Conservation (phyloP, 2,888 invertebrate genomes). For the Melolontha melolontha region DNA sequence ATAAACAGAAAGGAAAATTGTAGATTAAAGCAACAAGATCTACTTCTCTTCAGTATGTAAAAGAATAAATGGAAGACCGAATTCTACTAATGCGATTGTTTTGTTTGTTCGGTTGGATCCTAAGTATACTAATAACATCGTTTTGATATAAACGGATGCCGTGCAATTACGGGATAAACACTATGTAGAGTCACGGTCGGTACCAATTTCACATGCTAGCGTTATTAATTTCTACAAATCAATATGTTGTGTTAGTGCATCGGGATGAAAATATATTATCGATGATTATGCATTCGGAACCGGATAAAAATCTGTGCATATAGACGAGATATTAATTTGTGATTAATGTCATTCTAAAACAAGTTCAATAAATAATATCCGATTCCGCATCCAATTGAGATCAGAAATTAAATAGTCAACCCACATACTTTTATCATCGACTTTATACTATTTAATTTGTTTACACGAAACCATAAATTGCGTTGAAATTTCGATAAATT, state of each 20-base stretch:
- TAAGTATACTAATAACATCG: too few relatives aligned
- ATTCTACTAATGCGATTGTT: too few relatives aligned
- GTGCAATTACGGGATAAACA: too few relatives aligned
- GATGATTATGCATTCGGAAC: conserved; percentile 22
- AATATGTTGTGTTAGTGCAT: not conserved
- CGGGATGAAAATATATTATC: conserved; percentile 18
- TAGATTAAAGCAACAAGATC: too few relatives aligned
- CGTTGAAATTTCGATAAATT: conserved; percentile 1
- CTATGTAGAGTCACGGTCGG: too few relatives aligned
- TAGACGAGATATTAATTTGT: conserved; percentile 40
- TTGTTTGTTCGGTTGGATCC: too few relatives aligned
- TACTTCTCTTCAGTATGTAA: too few relatives aligned
- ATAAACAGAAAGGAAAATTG: too few relatives aligned
- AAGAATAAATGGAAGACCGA: too few relatives aligned
- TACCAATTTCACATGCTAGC: conserved; percentile 1
- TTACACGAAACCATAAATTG: conserved; percentile 2
- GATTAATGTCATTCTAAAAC: conserved; percentile 30
- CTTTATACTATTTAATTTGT: too few relatives aligned
- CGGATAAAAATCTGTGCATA: conserved; percentile 27
- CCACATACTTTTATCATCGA: too few relatives aligned
- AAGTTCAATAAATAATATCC: conserved; percentile 6
- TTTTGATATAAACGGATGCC: too few relatives aligned
- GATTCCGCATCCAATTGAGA: not conserved
- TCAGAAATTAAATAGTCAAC: not conserved
- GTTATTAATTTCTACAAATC: not conserved